Evolutionary conservation across 2,888 invertebrate genomes (phyloP).

Genomic region (Galerucella pusilla): DNA sequence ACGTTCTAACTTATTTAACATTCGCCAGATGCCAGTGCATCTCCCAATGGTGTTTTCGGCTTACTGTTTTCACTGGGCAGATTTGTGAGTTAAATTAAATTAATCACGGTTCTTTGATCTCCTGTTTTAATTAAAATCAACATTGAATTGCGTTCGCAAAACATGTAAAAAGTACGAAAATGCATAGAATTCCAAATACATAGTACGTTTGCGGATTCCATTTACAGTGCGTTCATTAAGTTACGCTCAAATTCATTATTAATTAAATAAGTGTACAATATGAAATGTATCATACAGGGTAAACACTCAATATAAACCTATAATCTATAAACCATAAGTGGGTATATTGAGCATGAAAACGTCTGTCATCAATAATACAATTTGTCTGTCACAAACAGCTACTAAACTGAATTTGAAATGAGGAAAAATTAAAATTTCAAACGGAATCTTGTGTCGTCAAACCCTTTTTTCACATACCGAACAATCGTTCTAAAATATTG

Average conservation of each 20-base stretch:
- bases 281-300: no score
- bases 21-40: background rate
- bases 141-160: slow-evolving; percentile 26
- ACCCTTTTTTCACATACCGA: no score
- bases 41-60: slow-evolving; percentile 16
- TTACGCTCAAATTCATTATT: background rate
- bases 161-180: slow-evolving; percentile 14
- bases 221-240: background rate
- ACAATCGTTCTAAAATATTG: no score
- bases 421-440: no score
- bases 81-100: slow-evolving; percentile 42
- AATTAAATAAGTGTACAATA: background rate
- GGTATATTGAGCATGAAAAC: no score
- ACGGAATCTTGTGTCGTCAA: no score
- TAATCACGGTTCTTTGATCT: slow-evolving; percentile 43
- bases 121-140: slow-evolving; percentile 44
- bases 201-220: background rate
- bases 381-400: no score
- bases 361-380: no score
- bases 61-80: slow-evolving; percentile 32
- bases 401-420: no score
- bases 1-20: background rate
- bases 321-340: no score
- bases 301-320: no score
- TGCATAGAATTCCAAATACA: background rate